Evolutionary conservation across 2,113 vertebrate species (phyloP).

Genomic region (Aspiorhynchus laticeps): DNA sequence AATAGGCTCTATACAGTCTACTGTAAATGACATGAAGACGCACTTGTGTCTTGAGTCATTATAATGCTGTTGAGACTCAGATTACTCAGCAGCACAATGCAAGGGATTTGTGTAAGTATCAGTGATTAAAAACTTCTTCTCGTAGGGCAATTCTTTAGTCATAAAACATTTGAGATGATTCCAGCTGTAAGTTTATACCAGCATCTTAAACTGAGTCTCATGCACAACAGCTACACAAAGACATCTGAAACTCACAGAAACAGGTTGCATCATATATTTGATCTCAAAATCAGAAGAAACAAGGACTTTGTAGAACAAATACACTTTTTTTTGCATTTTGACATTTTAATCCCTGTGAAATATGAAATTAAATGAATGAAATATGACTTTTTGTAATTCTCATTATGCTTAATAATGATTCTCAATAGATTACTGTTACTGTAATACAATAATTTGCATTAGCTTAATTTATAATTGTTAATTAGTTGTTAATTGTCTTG

Average conservation of each 20-base stretch:
- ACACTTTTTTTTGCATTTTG: not conserved
- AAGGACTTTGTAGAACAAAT: not conserved
- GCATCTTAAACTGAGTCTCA: not conserved
- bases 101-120: not conserved
- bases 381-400: too few species aligned
- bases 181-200: not conserved
- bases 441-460: not conserved
- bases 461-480: not conserved
- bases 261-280: not conserved
- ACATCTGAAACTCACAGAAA: not conserved
- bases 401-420: not conserved
- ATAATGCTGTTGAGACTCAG: not conserved
- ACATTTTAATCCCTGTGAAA: not conserved
- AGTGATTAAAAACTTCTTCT: not conserved
- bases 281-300: not conserved
- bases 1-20: not conserved
- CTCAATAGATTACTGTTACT: not conserved
- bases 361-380: not conserved
- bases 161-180: not conserved
- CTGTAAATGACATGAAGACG: not conserved
- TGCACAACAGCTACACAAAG: not conserved
- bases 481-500: not conserved
- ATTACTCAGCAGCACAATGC: not conserved
- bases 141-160: not conserved
- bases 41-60: not conserved